A percentile compares a stretch with the other conserved stretches of the same genome.
Evolutionary conservation across 2,888 invertebrate genomes (phyloP).

Genomic region (Pseudoips prasinana): DNA sequence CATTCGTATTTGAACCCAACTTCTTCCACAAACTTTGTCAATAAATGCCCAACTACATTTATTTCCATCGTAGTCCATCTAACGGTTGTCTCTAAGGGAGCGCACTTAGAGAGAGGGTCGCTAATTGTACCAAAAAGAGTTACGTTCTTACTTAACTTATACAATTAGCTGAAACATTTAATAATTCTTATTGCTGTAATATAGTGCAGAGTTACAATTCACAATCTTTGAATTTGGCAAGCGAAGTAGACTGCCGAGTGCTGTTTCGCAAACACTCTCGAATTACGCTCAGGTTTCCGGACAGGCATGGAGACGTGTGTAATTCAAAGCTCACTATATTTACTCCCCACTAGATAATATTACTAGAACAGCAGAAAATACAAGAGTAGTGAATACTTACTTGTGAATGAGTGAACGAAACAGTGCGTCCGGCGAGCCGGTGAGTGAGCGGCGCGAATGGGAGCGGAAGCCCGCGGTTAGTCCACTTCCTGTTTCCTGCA

Average conservation of each 20-base stretch:
- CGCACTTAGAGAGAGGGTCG: too few species aligned
- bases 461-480: constrained; percentile 82
- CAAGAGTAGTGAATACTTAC: constrained; percentile 58
- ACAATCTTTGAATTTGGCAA: too few species aligned
- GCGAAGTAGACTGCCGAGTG: constrained; percentile 10
- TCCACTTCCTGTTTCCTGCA: constrained; percentile 82
- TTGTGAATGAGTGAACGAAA: constrained; percentile 57
- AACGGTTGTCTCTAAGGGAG: too few species aligned
- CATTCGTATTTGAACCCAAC: too few species aligned
- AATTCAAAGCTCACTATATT: constrained; percentile 39
- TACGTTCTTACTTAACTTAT: too few species aligned
- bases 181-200: constrained; percentile 9
- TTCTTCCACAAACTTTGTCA: too few species aligned
- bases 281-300: constrained; percentile 44
- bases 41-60: too few species aligned
- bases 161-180: too few species aligned
- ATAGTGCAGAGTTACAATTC: constrained; percentile 11
- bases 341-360: constrained; percentile 45
- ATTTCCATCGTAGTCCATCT: too few species aligned
- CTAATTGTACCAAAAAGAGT: too few species aligned
- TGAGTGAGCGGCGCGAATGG: constrained; percentile 68
- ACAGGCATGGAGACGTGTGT: constrained; percentile 27
- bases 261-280: constrained; percentile 36
- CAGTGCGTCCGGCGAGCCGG: constrained; percentile 64
- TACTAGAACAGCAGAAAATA: constrained; percentile 63